A percentile compares a stretch with the other conserved stretches of the same genome.
Evolutionary conservation across 2,888 invertebrate species (phyloP).

Genomic region (Megamerina dolium): DNA sequence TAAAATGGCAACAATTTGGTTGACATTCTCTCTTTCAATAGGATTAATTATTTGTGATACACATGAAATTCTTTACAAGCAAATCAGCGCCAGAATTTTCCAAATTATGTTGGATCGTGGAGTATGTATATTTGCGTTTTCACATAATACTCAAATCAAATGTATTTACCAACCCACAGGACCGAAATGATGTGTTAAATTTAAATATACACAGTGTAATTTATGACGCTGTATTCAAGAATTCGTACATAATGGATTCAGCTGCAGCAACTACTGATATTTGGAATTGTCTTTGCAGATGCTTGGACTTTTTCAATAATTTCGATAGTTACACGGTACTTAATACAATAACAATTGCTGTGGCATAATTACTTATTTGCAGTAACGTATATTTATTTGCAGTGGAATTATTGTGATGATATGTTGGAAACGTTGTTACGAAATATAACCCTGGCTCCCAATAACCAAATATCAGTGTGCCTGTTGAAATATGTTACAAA

Average conservation of each 20-base stretch:
- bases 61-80: constrained; percentile 35
- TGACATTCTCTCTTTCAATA: constrained; percentile 41
- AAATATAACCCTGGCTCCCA: constrained; percentile 33
- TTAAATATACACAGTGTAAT: constrained; percentile 43
- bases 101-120: constrained; percentile 29
- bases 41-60: constrained; percentile 38
- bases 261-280: constrained; percentile 24
- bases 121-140: constrained; percentile 34
- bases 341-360: too few relatives aligned
- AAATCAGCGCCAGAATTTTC: constrained; percentile 37
- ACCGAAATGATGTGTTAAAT: too few relatives aligned
- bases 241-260: constrained; percentile 32
- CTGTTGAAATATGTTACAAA: constrained; percentile 33
- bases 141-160: too few relatives aligned
- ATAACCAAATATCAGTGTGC: constrained; percentile 26
- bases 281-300: constrained; percentile 41
- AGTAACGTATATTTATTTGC: too few relatives aligned
- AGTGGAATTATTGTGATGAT: constrained; percentile 46
- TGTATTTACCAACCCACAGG: too few relatives aligned
- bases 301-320: constrained; percentile 34
- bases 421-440: constrained; percentile 39
- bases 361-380: too few relatives aligned
- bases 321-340: constrained; percentile 34
- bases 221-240: constrained; percentile 36
- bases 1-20: constrained; percentile 16